Evolutionary conservation across 2,113 vertebrate genomes (phyloP).

Genomic region (human): DNA sequence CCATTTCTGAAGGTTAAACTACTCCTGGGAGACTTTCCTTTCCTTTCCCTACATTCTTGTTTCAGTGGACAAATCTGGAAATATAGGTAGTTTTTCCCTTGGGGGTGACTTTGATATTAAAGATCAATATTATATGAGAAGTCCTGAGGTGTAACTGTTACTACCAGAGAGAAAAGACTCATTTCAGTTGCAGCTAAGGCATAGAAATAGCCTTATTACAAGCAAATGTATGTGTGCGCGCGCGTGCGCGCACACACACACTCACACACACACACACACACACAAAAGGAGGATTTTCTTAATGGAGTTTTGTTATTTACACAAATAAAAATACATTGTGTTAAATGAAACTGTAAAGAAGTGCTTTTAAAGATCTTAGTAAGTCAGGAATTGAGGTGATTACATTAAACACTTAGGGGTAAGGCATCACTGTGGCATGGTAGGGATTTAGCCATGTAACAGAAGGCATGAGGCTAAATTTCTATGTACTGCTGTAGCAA

Average conservation of each 20-base stretch:
- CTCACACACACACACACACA: background rate
- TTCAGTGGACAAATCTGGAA: background rate
- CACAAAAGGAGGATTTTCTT: background rate
- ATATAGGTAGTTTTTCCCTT: background rate
- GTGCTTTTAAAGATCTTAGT: background rate
- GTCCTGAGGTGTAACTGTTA: background rate
- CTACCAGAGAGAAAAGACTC: background rate
- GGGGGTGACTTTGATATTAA: background rate
- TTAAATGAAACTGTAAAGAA: slow-evolving; percentile 28
- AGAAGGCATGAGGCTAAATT: background rate
- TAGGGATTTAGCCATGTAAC: background rate
- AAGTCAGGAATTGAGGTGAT: background rate
- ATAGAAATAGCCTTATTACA: background rate
- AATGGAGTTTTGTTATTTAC: background rate
- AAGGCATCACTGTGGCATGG: background rate
- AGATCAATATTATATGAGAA: background rate
- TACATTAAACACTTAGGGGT: background rate
- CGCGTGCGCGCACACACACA: no score
- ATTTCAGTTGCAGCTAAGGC: background rate
- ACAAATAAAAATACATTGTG: background rate
- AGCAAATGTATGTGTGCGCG: no score
- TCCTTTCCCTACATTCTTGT: background rate
- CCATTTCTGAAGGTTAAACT: background rate
- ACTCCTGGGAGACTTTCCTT: background rate
- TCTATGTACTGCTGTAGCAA: background rate